These are phyloP conservation scores for Tinamus guttatus DNA, from an alignment of 2,113 vertebrate genomes.

Conservation along the genomic window DNA sequence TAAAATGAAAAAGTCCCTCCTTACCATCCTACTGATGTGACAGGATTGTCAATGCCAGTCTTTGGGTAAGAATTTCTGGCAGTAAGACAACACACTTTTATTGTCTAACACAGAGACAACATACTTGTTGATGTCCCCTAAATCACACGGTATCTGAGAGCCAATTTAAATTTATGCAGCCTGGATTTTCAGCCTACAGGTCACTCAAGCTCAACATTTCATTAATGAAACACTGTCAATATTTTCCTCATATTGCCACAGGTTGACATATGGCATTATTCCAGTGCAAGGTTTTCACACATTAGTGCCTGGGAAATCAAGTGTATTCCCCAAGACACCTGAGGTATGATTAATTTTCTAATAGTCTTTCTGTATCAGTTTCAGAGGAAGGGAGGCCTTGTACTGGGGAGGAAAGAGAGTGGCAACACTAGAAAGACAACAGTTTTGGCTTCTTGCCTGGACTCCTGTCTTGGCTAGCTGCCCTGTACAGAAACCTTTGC, in stretches of 20 bases:
- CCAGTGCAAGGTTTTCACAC: constrained; percentile 46
- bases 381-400: not conserved
- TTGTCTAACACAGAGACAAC: not conserved
- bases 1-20: not conserved
- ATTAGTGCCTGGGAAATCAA: constrained; percentile 55
- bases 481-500: not conserved
- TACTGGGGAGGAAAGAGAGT: constrained; percentile 7
- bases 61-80: not conserved
- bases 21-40: not conserved
- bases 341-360: constrained; percentile 59
- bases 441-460: constrained; percentile 41
- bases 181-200: constrained; percentile 27
- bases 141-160: constrained; percentile 8
- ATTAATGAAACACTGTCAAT: constrained; percentile 47
- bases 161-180: constrained; percentile 10
- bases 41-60: not conserved
- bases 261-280: constrained; percentile 52
- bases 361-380: constrained; percentile 31
- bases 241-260: constrained; percentile 51
- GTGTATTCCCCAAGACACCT: constrained; percentile 38
- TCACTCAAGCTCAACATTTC: constrained; percentile 44
- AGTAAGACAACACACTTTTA: accelerated
- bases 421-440: constrained; percentile 7
- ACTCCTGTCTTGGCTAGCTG: constrained; percentile 9
- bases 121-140: not conserved